Base-by-base conservation (phyloP, 2,888 invertebrate species). In the Podabrus alpinus region DNA sequence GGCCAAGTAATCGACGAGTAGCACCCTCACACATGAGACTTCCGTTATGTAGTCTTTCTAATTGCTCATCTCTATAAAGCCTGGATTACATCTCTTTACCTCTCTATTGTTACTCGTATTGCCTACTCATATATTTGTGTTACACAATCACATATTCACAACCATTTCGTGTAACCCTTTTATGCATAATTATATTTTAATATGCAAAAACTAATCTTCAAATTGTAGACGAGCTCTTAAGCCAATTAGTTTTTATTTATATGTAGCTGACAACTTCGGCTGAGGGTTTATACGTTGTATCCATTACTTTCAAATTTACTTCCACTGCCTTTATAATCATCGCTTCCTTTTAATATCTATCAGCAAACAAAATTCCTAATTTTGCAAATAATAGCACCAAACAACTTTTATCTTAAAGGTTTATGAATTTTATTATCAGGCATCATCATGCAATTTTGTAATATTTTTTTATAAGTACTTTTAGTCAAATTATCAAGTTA, bases 11-110 rank as follows among this genome's bases (percentile, higher is more conserved):
- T 87, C 87, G 87, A 86, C 86, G 85, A 86, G 83, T 84, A 82
- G 83, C 84, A 85, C 84, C 85, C 85, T 86, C 87, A 87, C 87
- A 87, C 87, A 87, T 87, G 87, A 86, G 87, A 83, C 87, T 85
- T 82, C 80, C 79, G 83, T 84, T 84, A 85, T 85, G 85, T 84
- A 85, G 85, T 85, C 83, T 82, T 82, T 81, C 85, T 86, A 86
- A 86, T 85, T 86, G 85, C 85, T 86, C 85, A 85, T 86, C 85
- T 85, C 85, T 83, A 84, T 86, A 85, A 85, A 85, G 81, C 84
- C 84, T 76, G 84, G 85, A 86, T 85, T 85, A 84, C 83, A 82
- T 82, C 77, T 78, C 76, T 75, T 70, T 73, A 71, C 73, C 71
- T 74, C 78, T 68, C 75, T 72, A 73, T 77, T 76, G 73, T 76